These are phyloP conservation scores for Orthonyx spaldingii DNA, from an alignment of 2,113 vertebrate genomes.

Conservation along the genomic window DNA sequence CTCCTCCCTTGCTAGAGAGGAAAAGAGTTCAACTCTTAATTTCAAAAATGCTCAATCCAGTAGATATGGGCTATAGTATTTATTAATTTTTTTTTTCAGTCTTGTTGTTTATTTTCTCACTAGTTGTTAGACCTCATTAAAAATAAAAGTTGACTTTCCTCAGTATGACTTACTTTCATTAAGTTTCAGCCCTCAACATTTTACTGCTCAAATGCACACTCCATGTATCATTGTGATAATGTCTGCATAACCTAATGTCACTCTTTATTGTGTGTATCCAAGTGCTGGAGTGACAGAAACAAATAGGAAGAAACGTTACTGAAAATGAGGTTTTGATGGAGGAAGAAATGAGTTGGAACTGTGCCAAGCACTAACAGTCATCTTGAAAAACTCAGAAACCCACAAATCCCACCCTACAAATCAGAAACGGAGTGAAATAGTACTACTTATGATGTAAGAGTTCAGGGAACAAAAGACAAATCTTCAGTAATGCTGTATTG, in stretches of 20 bases:
- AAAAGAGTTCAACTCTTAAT: not conserved
- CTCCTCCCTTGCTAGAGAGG: not conserved
- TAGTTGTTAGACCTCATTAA: not conserved
- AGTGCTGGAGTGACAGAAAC: not conserved
- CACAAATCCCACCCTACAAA: not conserved
- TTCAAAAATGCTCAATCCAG: not conserved
- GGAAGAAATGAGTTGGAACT: not conserved
- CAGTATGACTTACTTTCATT: not conserved
- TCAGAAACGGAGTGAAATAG: not conserved
- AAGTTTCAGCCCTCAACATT: not conserved
- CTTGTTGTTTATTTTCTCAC: not conserved
- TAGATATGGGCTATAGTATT: not conserved
- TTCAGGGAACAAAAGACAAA: not conserved
- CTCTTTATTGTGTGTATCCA: not conserved
- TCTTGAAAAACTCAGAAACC: not conserved
- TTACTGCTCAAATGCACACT: not conserved
- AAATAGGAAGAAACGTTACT: not conserved
- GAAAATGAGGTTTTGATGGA: not conserved
- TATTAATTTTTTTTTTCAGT: not conserved
- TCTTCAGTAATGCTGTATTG: not conserved
- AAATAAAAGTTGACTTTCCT: not conserved
- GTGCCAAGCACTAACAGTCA: not conserved
- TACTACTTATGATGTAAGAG: not conserved
- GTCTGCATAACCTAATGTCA: not conserved
- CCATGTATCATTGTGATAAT: not conserved